Conservation (phyloP, 92 coral and sea anemone species). For the Siderastrea siderea region DNA sequence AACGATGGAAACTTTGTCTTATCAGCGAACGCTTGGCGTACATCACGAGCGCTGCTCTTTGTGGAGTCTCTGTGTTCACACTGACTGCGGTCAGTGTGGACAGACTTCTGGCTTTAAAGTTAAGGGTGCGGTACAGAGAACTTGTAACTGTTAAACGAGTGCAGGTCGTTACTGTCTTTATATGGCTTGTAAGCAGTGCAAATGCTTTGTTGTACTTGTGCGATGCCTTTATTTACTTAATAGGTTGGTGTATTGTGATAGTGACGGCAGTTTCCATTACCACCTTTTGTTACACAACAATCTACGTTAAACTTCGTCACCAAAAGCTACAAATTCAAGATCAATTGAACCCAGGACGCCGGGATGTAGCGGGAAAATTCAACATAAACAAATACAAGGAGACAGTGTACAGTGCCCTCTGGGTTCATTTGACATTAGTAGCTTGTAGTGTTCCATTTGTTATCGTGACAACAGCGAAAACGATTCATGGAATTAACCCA, state of each 20-base stretch:
- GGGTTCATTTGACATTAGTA: conserved; percentile 21
- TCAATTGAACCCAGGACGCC: background rate
- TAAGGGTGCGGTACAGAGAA: conserved; percentile 22
- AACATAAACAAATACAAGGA: conserved; percentile 27
- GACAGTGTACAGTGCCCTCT: conserved; percentile 20
- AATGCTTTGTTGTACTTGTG: conserved; percentile 16
- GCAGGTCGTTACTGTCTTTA: background rate
- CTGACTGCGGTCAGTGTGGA: conserved; percentile 28
- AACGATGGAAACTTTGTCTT: conserved; percentile 9
- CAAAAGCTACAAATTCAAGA: conserved; percentile 7
- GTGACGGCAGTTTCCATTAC: background rate
- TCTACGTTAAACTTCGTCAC: background rate
- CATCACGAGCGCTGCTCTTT: conserved; percentile 11
- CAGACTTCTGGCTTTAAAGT: conserved; percentile 23
- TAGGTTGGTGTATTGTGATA: background rate
- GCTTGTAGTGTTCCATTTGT: conserved; percentile 17
- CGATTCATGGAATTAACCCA: conserved; percentile 5
- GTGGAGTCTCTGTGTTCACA: conserved; percentile 21
- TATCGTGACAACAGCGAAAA: conserved; percentile 5
- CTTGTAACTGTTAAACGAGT: conserved; percentile 15
- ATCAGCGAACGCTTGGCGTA: conserved; percentile 13
- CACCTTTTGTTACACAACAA: conserved; percentile 8
- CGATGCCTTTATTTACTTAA: background rate
- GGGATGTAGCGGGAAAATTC: background rate
- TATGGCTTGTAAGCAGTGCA: conserved; percentile 19